Conservation (phyloP, 2,797 vertebrate species). For the Cryptoblepharus egeriae region DNA sequence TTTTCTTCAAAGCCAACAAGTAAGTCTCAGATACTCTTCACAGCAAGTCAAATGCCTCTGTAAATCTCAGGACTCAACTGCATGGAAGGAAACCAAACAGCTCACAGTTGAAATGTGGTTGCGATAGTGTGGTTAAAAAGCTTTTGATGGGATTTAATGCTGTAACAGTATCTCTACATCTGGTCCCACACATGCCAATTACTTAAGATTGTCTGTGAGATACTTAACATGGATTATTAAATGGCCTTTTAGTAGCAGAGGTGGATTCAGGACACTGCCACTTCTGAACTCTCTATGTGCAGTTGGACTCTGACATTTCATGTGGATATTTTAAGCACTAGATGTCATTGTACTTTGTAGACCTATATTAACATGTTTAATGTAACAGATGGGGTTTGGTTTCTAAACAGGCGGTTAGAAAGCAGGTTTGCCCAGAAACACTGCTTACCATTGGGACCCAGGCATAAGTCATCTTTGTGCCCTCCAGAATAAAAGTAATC, state of each 20-base stretch:
- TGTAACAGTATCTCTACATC: constrained; percentile 69
- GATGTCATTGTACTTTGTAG: constrained; percentile 70
- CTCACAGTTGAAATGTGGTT: constrained; percentile 62
- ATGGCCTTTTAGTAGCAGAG: constrained; percentile 65
- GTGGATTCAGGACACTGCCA: constrained; percentile 72
- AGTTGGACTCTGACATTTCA: constrained; percentile 64
- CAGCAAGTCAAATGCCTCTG: constrained; percentile 49
- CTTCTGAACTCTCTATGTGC: constrained; percentile 58
- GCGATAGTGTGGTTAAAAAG: constrained; percentile 52
- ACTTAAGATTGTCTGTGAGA: constrained; percentile 57
- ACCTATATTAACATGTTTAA: constrained; percentile 72
- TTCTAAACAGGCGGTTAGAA: constrained; percentile 69
- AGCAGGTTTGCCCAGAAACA: constrained; percentile 44
- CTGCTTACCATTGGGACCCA: constrained; percentile 50
- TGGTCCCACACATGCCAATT: constrained; percentile 64
- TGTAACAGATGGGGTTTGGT: constrained; percentile 73
- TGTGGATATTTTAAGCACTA: constrained; percentile 71
- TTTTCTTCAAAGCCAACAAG: constrained; percentile 48
- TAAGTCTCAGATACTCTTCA: constrained; percentile 33
- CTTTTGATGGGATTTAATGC: constrained; percentile 67
- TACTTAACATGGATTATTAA: constrained; percentile 65
- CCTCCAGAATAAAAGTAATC: neutral
- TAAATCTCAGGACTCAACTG: constrained; percentile 54
- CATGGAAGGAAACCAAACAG: constrained; percentile 41
- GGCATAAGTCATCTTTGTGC: neutral